Base-by-base conservation (phyloP, 1,140 invertebrate species). In the Cheumatopsyche charites region DNA sequence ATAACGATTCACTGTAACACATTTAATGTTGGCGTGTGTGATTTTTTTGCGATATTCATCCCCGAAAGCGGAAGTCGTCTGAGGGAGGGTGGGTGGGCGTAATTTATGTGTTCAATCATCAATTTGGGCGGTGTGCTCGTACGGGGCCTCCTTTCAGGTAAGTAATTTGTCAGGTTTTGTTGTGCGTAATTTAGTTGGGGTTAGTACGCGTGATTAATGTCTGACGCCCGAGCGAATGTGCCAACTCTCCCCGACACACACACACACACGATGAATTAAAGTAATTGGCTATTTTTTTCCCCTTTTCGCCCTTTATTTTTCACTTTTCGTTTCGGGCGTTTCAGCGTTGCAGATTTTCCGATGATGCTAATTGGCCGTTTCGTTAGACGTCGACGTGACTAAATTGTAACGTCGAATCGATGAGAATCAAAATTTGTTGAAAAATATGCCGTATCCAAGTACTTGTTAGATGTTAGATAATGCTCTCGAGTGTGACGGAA, bases 31-130 rank as follows among this genome's bases (percentile, higher is more conserved):
- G 3, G 29, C 29, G 29, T 55, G 15, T 23, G 11, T 62, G 11
- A n/a, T 26, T 26, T 61, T 58, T 70, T 58, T n/a, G 41, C 52
- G 29, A 25, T 15, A 13, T 43, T 62, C 36, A 62, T 55, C 41
- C 58, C 58, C 25, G 9, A 9, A 70, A 43, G 67, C 67, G 67
- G 67, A 70, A 70, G 67, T 70, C 43, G 67, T 25, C 55, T 3
- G 66, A 47, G 21, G 19, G 3, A 17, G 13, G 21, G 55, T 42
- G 12, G 15, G 15, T 23, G 66, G 21, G 69, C 21, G 19, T 71
- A 71, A 71, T 71, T 71, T 71, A 71, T 71, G 69, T 71, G 69
- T 71, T 71, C 61, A 71, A 71, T 71, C 69, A 58, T 62, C 69
- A 71, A 71, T 63, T 63, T 71, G 43, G 69, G 62, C 69, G 69